Evolutionary conservation across 1,140 invertebrate genomes (phyloP), one percentile per base, ranked within the genome.

Genomic region (Caenorhabditis briggsae): DNA sequence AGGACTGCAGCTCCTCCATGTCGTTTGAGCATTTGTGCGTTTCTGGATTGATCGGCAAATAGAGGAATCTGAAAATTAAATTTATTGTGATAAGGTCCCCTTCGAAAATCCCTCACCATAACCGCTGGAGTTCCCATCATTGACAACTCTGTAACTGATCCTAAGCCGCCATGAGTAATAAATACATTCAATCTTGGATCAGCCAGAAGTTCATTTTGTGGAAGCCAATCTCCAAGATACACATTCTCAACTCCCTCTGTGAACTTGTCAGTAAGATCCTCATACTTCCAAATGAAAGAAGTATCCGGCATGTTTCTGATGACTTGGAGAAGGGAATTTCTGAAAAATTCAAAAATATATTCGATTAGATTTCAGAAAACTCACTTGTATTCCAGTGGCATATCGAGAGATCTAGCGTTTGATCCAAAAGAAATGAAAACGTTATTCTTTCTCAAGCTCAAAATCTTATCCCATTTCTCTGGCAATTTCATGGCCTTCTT

Each of bases 101-200:
- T n/a, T n/a, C n/a, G 43, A 23, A 78, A 70, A 18, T 96, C 95
- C 0, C 95, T 95, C n/a, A 78, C 74, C 43, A 86, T 50, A 82
- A 82, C 64, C n/a, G 56, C 85, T 82, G 55, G 58, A 18, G 55
- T 43, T 41, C 53, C 82, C 82, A 59, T 83, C 82, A 61, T 61
- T 9, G 55, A 58, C 3, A 83, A 16, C 91, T 96, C 96, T 90
- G 95, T 95, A 92, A 96, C 95, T 86, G 95, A 95, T 64, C 96
- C 93, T 5, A 96, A 92, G 18, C 96, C 96, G 5, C 95, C 95
- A 91, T 96, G 96, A 0, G 95, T 96, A 1, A 96, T 94, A 90
- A 96, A 96, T 0, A 78, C 48, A 43, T 53, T 46, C 20, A 84
- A 65, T 20, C 82, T 64, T 18, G 50, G 23, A 59, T 87, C 82